Percentiles rank a stretch among this genome's conserved stretches.
These are phyloP conservation scores for Megaceryle alcyon DNA, from an alignment of 2,797 vertebrate genomes.

Conservation along the genomic window DNA sequence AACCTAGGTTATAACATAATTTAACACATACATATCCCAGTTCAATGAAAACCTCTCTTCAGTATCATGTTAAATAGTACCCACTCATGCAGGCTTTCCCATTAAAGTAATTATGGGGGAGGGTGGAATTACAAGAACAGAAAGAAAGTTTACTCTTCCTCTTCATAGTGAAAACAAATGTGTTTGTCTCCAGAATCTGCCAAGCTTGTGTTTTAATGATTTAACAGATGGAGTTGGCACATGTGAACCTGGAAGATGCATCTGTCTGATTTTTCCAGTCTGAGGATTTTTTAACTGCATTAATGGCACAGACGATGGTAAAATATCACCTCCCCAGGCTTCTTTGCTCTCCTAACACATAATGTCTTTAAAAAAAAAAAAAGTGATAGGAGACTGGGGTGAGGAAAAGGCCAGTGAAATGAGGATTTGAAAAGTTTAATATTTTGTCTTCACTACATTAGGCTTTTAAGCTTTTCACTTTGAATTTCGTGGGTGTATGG, in stretches of 20 bases:
- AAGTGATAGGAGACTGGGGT: constrained; percentile 52
- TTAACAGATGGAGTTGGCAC: constrained; percentile 80
- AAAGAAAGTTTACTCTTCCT: constrained; percentile 74
- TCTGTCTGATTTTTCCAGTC: constrained; percentile 81
- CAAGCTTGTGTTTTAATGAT: constrained; percentile 76
- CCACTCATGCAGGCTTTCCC: constrained; percentile 13
- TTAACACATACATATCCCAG: not conserved
- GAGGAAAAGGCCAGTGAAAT: constrained; percentile 58
- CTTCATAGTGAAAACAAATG: constrained; percentile 78
- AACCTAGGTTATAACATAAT: not conserved
- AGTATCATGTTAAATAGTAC: not conserved
- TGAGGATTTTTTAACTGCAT: constrained; percentile 75
- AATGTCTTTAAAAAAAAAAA: constrained; percentile 52
- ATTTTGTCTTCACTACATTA: constrained; percentile 3
- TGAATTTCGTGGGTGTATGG: not conserved
- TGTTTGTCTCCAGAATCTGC: constrained; percentile 76
- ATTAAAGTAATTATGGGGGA: constrained; percentile 40
- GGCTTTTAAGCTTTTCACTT: constrained; percentile 28
- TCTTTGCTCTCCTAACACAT: constrained; percentile 62
- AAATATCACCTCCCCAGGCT: constrained; percentile 67
- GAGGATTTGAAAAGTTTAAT: constrained; percentile 36
- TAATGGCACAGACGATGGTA: constrained; percentile 63
- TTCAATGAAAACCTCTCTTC: not conserved
- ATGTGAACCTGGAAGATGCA: constrained; percentile 78
- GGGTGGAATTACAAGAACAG: constrained; percentile 35